phyloP scores from a whole-genome alignment of 1,140 invertebrate genomes.

The Grapholita molesta region DNA sequence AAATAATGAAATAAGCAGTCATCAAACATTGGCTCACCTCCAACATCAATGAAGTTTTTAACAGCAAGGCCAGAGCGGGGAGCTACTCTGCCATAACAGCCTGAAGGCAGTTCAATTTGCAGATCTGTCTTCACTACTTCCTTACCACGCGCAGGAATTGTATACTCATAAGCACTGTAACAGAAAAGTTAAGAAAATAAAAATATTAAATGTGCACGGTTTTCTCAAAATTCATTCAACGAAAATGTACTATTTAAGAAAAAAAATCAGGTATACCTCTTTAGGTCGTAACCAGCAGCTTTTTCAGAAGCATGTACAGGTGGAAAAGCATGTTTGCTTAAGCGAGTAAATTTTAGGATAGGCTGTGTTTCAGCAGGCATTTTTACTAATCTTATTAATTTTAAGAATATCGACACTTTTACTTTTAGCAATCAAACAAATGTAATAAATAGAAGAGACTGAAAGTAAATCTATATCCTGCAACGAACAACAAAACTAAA shows the following conservation, averaged over 20 bases:
- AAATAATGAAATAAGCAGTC: neutral
- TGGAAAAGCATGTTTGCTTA: constrained; percentile 87
- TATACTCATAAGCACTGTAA: constrained; percentile 91
- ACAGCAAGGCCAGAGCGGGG: constrained; percentile 97
- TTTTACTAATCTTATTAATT: constrained; percentile 31
- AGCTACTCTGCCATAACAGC: constrained; percentile 97
- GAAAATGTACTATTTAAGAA: neutral
- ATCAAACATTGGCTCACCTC: constrained; percentile 76
- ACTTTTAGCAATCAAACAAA: neutral
- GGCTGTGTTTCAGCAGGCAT: constrained; percentile 70
- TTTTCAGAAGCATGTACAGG: constrained; percentile 90
- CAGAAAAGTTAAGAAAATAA: constrained; percentile 21
- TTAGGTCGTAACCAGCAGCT: constrained; percentile 95
- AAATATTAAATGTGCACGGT: neutral
- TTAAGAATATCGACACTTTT: neutral
- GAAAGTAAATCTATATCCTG: too few relatives aligned
- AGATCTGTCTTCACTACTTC: constrained; percentile 94
- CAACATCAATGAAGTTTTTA: constrained; percentile 98
- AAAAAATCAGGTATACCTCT: constrained; percentile 81
- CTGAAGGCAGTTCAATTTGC: constrained; percentile 90
- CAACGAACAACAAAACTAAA: neutral
- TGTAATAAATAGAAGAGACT: neutral
- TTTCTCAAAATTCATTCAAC: neutral
- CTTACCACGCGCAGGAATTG: constrained; percentile 91
- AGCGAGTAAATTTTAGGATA: constrained; percentile 86